Base-by-base conservation (phyloP, 2,888 invertebrate species). In the Branchellion lobata region DNA sequence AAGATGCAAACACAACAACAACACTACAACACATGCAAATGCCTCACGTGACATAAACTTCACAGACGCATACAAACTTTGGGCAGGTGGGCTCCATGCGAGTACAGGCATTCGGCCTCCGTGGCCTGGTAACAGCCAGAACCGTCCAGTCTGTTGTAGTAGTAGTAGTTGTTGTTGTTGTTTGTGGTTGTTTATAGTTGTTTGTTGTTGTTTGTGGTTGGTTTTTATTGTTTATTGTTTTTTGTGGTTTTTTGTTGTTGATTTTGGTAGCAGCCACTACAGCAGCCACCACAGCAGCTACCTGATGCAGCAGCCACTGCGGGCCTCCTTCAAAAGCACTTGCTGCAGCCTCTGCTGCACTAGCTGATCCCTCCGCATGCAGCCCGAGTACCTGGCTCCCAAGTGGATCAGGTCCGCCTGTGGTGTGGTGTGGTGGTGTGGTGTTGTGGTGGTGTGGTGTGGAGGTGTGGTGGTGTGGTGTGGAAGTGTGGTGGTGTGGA, bases 371-470 rank as follows among this genome's bases (percentile, higher is more conserved):
- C 57, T 65, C 82, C 98, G 89, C 99, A 99, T 99, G 88, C 99
- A 99, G 0, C 98, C 97, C 0, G 96, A 94, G 88, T 96, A 99
- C 88, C 98, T 98, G 5, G 99, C 98, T 51, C 99, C 99, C 85
- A 99, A 90, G 87, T 97, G 97, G 84, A 99, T 97, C 79, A 99
- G 89, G 88, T 98, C 96, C 80, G 94, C 93, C 91, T 91, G 81
- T 57, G 24, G 34, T 36, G n/a, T n/a, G n/a, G n/a, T n/a, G n/a
- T n/a, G n/a, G n/a, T n/a, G n/a, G n/a, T n/a, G n/a, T n/a, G n/a
- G n/a, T n/a, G 40, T 36, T 8, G n/a, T 5, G 65, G 65, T 11
- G 29, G 65, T 5, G 65, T 65, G 29, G 65, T 21, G 8, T 29
- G 29, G 65, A 65, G 29, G 8, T 11, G 65, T 5, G 65, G 65